These are phyloP conservation scores for Laterallus jamaicensis DNA, from an alignment of 2,113 vertebrate species.

Conservation along the genomic window DNA sequence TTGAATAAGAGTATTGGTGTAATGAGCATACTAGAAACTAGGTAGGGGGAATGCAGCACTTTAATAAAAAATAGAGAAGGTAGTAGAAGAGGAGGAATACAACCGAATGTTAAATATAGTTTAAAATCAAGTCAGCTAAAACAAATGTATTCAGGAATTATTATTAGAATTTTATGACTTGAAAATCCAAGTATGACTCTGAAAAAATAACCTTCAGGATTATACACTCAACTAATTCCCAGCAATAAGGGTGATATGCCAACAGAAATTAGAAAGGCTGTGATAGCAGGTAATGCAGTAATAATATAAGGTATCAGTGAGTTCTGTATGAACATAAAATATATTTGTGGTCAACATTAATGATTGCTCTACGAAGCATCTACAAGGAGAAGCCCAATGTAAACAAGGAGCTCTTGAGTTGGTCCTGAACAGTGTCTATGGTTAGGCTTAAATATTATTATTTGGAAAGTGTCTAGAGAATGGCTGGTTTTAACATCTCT, in stretches of 20 bases:
- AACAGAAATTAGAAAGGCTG: neutral
- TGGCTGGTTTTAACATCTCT: neutral
- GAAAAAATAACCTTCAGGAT: neutral
- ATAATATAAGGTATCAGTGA: neutral
- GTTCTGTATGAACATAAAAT: neutral
- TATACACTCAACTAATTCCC: neutral
- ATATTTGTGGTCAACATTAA: neutral
- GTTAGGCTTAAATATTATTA: neutral
- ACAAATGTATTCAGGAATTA: neutral
- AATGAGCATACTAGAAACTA: neutral
- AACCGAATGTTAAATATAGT: neutral
- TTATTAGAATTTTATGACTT: neutral
- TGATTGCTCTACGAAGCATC: neutral
- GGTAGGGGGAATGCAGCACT: neutral
- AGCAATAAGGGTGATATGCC: neutral
- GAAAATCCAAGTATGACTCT: neutral
- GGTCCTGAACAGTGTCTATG: neutral
- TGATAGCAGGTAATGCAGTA: neutral
- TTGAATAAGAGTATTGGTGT: neutral
- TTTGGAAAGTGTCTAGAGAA: neutral
- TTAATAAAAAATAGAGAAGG: neutral
- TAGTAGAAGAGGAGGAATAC: neutral
- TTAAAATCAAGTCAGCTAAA: neutral
- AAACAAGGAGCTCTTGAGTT: neutral
- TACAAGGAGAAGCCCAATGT: neutral